Conservation (phyloP, 2,888 invertebrate species). For the Pocota personata region DNA sequence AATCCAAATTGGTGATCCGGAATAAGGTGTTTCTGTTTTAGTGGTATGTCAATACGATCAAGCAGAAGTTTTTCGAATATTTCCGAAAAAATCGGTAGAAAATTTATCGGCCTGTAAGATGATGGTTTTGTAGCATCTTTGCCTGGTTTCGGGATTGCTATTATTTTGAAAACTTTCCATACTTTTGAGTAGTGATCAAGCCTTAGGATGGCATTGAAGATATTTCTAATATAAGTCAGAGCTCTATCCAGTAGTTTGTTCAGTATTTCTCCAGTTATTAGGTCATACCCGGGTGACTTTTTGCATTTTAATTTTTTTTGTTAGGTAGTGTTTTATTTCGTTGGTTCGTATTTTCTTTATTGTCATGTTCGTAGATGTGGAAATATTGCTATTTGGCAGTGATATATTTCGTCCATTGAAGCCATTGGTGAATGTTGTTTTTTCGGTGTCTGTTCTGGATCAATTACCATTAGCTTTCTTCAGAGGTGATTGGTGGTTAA, state of each 20-base stretch:
- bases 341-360: background rate
- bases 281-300: background rate
- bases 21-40: background rate
- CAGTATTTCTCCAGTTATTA: slow-evolving; percentile 1
- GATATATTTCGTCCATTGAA: background rate
- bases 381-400: slow-evolving; percentile 1
- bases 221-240: background rate
- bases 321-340: background rate
- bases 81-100: no score
- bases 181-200: background rate
- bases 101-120: no score
- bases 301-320: background rate
- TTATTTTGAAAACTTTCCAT: background rate
- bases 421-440: background rate
- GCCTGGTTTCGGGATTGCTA: background rate
- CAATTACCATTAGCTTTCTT: background rate
- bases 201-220: background rate
- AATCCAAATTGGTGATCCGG: background rate
- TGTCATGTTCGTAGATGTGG: background rate
- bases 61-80: background rate
- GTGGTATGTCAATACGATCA: background rate
- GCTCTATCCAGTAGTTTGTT: background rate
- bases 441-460: background rate
- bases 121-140: background rate
- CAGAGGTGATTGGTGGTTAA: background rate